Conservation (phyloP, 2,888 invertebrate species). For the Tenthredo notha region DNA sequence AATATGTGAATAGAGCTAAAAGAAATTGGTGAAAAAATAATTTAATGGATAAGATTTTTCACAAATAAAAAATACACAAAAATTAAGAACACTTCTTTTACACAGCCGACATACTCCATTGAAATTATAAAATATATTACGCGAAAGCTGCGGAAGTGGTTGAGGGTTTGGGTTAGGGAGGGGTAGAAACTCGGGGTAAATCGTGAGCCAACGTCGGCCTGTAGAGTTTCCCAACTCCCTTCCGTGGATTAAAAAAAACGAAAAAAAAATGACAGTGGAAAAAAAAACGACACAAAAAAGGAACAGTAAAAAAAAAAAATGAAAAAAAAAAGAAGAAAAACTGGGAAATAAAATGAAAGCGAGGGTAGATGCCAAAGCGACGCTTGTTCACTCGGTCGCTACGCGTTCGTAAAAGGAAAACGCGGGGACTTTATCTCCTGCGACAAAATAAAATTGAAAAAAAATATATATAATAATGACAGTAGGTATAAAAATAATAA, state of each 20-base stretch:
- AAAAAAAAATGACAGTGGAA: neutral
- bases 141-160: neutral
- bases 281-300: neutral
- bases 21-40: neutral
- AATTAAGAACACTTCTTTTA: neutral
- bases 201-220: neutral
- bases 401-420: neutral
- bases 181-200: neutral
- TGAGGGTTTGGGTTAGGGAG: neutral
- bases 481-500: neutral
- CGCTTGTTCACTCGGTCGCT: constrained; percentile 12
- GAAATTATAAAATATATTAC: constrained; percentile 8
- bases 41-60: neutral
- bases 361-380: constrained; percentile 1
- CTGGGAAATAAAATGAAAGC: constrained; percentile 23
- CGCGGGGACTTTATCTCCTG: constrained; percentile 7
- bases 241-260: constrained; percentile 10
- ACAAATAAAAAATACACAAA: neutral
- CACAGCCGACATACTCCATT: neutral
- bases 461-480: neutral
- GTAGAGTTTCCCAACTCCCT: constrained; percentile 18
- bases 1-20: neutral
- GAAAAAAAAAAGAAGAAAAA: neutral
- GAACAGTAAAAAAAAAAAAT: neutral
- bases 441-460: neutral